phyloP scores from a whole-genome alignment of 2,888 invertebrate species.

The Leucania comma region DNA sequence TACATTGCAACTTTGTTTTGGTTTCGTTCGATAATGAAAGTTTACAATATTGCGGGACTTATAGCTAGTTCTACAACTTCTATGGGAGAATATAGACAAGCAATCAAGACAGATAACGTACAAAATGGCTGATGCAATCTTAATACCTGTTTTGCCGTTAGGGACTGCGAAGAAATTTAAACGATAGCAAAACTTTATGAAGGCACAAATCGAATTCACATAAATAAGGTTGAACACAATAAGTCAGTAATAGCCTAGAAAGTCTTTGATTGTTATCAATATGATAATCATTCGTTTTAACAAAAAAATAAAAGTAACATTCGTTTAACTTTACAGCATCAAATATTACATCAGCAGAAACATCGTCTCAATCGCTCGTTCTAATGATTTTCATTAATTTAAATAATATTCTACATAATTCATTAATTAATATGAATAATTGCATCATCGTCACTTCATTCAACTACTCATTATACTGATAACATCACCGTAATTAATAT shows the following conservation, averaged over 20 bases:
- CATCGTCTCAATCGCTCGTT: conserved; percentile 54
- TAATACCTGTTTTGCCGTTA: conserved; percentile 30
- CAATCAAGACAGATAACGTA: conserved; percentile 48
- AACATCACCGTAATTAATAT: conserved; percentile 37
- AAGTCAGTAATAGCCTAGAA: background rate
- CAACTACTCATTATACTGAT: conserved; percentile 37
- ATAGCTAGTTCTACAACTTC: conserved; percentile 29
- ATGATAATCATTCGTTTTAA: conserved; percentile 11
- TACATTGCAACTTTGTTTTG: conserved; percentile 84
- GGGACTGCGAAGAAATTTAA: background rate
- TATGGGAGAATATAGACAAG: conserved; percentile 36
- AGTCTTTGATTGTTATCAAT: conserved; percentile 17
- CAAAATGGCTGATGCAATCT: conserved; percentile 50
- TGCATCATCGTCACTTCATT: conserved; percentile 33
- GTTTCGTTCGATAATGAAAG: conserved; percentile 73
- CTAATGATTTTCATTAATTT: conserved; percentile 35
- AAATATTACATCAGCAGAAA: conserved; percentile 58
- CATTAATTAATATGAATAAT: conserved; percentile 50
- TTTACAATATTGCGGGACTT: conserved; percentile 49
- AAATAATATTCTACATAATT: conserved; percentile 37
- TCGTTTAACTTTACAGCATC: conserved; percentile 1
- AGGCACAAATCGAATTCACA: conserved; percentile 45
- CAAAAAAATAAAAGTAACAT: conserved; percentile 6
- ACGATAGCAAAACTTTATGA: background rate
- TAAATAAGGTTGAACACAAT: conserved; percentile 8